Percentiles rank a stretch among this genome's conserved stretches.
phyloP scores from a whole-genome alignment of 2,888 invertebrate genomes.

The Zhuqinia jingwanae region DNA sequence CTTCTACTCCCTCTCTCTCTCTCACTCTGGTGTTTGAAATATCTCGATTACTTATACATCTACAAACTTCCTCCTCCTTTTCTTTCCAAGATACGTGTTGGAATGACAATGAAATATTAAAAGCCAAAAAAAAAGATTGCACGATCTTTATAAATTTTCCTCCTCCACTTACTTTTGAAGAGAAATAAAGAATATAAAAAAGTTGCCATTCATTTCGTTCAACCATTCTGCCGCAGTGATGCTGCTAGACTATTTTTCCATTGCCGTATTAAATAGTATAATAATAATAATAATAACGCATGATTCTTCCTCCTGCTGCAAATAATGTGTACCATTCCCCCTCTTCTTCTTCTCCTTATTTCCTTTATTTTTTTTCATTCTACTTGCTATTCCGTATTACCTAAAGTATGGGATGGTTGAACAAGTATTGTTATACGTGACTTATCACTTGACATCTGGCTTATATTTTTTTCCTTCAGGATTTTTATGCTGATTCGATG shows the following conservation, averaged over 20 bases:
- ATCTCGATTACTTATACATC: constrained; percentile 67
- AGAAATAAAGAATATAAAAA: constrained; percentile 17
- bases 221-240: not conserved
- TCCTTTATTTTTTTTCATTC: not conserved
- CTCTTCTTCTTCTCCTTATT: not conserved
- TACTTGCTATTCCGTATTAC: no score
- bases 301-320: no score
- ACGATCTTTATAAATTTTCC: constrained; percentile 22
- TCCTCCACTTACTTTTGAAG: constrained; percentile 42
- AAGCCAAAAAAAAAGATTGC: constrained; percentile 58
- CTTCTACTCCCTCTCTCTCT: constrained; percentile 9
- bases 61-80: constrained; percentile 24
- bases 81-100: constrained; percentile 56
- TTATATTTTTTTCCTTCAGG: constrained; percentile 58
- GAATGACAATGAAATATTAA: constrained; percentile 73
- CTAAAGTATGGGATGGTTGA: not conserved
- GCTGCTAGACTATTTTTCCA: not conserved
- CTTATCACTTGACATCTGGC: constrained; percentile 73
- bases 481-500: constrained; percentile 68
- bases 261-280: constrained; percentile 6
- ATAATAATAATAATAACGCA: no score
- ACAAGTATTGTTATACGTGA: constrained; percentile 70
- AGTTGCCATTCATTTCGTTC: constrained; percentile 41
- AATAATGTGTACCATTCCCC: not conserved
- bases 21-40: constrained; percentile 53